phyloP scores from a whole-genome alignment of 2,797 vertebrate genomes.

The Protosalanx chinensis region DNA sequence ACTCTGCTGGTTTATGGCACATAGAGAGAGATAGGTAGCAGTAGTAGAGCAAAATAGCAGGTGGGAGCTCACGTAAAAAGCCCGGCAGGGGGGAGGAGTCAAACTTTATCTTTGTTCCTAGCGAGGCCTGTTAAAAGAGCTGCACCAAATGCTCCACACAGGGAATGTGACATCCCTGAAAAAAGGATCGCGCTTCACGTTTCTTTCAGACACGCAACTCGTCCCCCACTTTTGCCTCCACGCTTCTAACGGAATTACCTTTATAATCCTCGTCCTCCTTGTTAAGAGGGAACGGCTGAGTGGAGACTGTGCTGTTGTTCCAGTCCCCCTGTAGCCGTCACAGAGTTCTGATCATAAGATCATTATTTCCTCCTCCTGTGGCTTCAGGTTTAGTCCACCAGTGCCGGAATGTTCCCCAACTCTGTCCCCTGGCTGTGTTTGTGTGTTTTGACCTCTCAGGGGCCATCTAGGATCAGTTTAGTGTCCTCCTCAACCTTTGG shows the following conservation, averaged over 20 bases:
- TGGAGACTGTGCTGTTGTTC: not conserved
- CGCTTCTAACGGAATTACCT: not conserved
- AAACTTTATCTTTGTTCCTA: no score
- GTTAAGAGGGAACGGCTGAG: not conserved
- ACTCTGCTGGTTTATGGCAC: slow-evolving; percentile 30
- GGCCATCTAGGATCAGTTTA: no score
- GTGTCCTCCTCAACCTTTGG: no score
- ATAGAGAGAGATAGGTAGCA: slow-evolving; percentile 7
- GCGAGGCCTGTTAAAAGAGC: not conserved
- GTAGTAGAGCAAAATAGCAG: no score
- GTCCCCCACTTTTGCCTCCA: no score
- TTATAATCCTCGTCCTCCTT: not conserved
- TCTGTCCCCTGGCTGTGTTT: no score
- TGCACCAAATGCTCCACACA: not conserved
- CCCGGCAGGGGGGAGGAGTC: no score
- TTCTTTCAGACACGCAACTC: not conserved
- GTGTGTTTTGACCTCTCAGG: no score
- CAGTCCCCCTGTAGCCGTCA: not conserved
- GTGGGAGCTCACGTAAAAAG: no score
- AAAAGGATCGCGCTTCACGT: not conserved
- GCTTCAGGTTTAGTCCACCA: not conserved
- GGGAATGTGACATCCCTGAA: not conserved
- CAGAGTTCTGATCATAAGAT: not conserved
- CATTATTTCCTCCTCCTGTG: not conserved
- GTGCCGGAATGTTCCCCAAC: not conserved